phyloP scores from a whole-genome alignment of 2,113 vertebrate species.

The Caranx ignobilis region DNA sequence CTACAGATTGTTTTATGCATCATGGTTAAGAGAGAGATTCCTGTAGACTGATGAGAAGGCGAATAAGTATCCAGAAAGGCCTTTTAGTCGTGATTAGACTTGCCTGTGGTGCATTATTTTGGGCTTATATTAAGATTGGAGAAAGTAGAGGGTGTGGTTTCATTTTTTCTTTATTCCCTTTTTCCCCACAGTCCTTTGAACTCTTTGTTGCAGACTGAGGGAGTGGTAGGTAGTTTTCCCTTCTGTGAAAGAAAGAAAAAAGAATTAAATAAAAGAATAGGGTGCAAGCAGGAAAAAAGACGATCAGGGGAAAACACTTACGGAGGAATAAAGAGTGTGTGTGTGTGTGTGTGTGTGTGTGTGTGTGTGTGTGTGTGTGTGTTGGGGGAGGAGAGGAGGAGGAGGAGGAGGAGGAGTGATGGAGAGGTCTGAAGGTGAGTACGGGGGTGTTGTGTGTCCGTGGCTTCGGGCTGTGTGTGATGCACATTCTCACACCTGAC shows the following conservation, averaged over 20 bases:
- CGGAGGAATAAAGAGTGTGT: slow-evolving; percentile 2
- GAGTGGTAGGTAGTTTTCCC: neutral
- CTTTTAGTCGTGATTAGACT: slow-evolving; percentile 26
- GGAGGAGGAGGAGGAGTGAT: slow-evolving; percentile 6
- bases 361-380: neutral
- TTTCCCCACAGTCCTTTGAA: neutral
- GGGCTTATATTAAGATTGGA: neutral
- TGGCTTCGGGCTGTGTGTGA: slow-evolving; percentile 38
- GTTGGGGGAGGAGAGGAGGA: neutral
- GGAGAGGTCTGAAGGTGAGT: slow-evolving; percentile 13
- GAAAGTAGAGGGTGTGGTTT: neutral
- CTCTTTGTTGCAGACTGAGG: slow-evolving; percentile 12
- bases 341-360: slow-evolving; percentile 16
- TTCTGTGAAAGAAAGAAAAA: too few species aligned
- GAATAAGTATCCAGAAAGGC: slow-evolving; percentile 38
- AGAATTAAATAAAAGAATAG: neutral
- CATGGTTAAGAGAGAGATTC: slow-evolving; percentile 41
- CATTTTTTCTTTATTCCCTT: neutral
- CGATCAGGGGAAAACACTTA: neutral
- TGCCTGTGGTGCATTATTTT: slow-evolving; percentile 29
- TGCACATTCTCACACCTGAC: slow-evolving; percentile 56
- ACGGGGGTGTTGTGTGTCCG: slow-evolving; percentile 53
- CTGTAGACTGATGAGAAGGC: slow-evolving; percentile 42
- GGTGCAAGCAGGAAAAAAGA: neutral
- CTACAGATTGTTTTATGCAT: slow-evolving; percentile 65